Percentiles rank a stretch among this genome's conserved stretches.
These are phyloP conservation scores for Blastomussa wellsi DNA, from an alignment of 92 coral and sea anemone genomes.

Conservation along the genomic window DNA sequence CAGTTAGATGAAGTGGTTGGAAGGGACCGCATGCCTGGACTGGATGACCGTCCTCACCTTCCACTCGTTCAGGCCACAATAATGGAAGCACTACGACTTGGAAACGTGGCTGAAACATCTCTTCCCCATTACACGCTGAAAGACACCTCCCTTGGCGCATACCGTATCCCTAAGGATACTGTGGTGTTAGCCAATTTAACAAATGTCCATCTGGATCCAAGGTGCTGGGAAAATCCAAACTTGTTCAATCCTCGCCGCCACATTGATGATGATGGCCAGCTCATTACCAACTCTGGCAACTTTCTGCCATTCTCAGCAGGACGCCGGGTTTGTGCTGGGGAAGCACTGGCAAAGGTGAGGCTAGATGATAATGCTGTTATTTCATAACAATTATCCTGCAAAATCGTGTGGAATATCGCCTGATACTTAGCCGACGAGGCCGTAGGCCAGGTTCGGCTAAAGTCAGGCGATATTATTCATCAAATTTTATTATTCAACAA, in stretches of 20 bases:
- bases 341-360: slow-evolving; percentile 47
- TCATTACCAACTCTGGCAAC: slow-evolving; percentile 33
- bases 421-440: too few species aligned
- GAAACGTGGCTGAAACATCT: slow-evolving; percentile 41
- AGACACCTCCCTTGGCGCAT: slow-evolving; percentile 56
- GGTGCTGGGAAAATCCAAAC: slow-evolving; percentile 54
- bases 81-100: slow-evolving; percentile 58
- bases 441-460: too few species aligned
- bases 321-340: slow-evolving; percentile 61
- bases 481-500: too few species aligned
- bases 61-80: slow-evolving; percentile 49
- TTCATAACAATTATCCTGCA: too few species aligned
- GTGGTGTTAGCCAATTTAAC: slow-evolving; percentile 31
- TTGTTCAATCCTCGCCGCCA: slow-evolving; percentile 58
- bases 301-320: slow-evolving; percentile 71
- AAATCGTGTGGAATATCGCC: too few species aligned
- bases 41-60: slow-evolving; percentile 48
- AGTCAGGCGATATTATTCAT: too few species aligned
- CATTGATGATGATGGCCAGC: slow-evolving; percentile 51
- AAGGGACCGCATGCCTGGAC: slow-evolving; percentile 42
- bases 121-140: slow-evolving; percentile 56
- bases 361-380: background rate
- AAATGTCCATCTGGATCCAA: slow-evolving; percentile 53
- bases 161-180: slow-evolving; percentile 64
- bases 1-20: slow-evolving; percentile 48